A percentile compares a stretch with the other conserved stretches of the same genome.
Conservation (phyloP, 2,113 vertebrate genomes). For the Uropsilus gracilis region DNA sequence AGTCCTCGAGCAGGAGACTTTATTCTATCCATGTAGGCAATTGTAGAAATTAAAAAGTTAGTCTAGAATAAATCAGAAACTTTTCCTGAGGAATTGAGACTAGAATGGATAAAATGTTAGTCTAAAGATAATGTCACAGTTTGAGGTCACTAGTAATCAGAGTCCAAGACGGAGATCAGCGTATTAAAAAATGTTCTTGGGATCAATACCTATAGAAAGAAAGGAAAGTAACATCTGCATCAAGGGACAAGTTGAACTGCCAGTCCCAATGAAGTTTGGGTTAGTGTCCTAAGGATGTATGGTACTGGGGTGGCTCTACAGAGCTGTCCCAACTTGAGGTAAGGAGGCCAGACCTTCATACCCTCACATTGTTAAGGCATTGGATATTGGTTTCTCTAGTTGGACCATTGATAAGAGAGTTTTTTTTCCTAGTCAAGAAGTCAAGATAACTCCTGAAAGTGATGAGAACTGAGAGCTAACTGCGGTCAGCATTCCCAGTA, state of each 20-base stretch:
- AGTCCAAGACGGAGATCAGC: neutral
- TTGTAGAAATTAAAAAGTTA: slow-evolving; percentile 34
- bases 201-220: neutral
- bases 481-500: neutral
- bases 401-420: neutral
- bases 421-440: neutral
- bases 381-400: neutral
- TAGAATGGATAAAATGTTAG: slow-evolving; percentile 10
- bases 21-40: neutral
- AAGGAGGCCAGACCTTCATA: neutral
- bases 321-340: neutral
- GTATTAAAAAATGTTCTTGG: slow-evolving; percentile 25
- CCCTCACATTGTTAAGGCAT: neutral
- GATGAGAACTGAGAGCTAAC: neutral
- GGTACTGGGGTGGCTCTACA: slow-evolving; percentile 5
- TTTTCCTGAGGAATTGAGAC: slow-evolving; percentile 36
- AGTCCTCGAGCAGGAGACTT: neutral
- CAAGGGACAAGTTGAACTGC: neutral
- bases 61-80: neutral
- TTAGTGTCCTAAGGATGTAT: neutral
- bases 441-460: neutral
- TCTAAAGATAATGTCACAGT: neutral
- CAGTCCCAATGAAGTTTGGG: neutral
- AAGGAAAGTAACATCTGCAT: neutral
- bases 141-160: neutral